Evolutionary conservation across 1,140 invertebrate genomes (phyloP).

Genomic region (Papilio aristodemus): DNA sequence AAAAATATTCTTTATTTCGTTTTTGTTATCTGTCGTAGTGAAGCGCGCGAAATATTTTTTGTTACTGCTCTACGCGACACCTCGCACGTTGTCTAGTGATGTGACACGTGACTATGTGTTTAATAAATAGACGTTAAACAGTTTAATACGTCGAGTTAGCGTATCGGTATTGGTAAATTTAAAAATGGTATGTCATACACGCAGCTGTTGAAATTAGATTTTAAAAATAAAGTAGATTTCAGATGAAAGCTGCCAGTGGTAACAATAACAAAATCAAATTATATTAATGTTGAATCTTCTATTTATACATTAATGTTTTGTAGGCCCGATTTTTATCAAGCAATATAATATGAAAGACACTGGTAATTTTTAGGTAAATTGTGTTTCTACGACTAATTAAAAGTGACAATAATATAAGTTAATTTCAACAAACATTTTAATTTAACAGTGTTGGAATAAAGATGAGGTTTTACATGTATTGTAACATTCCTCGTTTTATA

Average conservation of each 20-base stretch:
- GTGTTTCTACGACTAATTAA: no score
- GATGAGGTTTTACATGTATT: no score
- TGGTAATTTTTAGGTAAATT: no score
- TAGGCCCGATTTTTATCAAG: no score
- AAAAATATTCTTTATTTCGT: slow-evolving; percentile 18
- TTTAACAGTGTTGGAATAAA: no score
- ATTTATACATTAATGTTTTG: neutral
- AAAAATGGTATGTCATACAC: neutral
- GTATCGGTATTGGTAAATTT: slow-evolving; percentile 11
- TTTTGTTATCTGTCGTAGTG: slow-evolving; percentile 40
- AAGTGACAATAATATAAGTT: no score
- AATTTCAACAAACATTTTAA: no score
- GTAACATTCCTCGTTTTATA: no score
- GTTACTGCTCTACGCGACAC: slow-evolving; percentile 40
- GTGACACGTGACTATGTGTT: slow-evolving; percentile 31
- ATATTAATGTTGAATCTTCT: neutral
- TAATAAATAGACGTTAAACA: slow-evolving; percentile 22
- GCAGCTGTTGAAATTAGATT: neutral
- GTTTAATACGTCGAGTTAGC: neutral
- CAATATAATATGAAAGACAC: no score
- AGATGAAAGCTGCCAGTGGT: neutral
- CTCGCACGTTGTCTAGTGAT: slow-evolving; percentile 36
- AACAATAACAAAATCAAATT: neutral
- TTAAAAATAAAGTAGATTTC: neutral
- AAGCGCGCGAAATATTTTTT: slow-evolving; percentile 43